phyloP scores from a whole-genome alignment of 2,113 vertebrate genomes.

The Chlorodrepanis virens region DNA sequence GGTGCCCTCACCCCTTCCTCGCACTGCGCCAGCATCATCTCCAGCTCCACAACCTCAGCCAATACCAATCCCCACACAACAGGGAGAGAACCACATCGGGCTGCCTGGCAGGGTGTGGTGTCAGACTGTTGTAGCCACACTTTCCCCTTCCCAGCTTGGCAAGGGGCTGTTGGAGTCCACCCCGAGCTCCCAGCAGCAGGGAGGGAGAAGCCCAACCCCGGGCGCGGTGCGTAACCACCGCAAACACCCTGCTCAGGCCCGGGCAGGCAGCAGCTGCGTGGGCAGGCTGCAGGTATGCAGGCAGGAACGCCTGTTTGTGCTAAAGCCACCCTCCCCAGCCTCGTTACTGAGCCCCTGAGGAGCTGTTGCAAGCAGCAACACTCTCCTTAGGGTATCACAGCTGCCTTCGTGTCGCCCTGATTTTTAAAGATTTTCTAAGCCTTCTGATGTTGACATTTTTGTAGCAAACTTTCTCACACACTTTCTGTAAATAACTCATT shows the following conservation, averaged over 20 bases:
- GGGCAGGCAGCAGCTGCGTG: not conserved
- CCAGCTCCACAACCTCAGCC: not conserved
- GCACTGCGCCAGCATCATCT: rapidly evolving
- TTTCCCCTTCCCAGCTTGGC: not conserved
- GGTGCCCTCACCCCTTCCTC: not conserved
- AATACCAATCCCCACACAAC: rapidly evolving
- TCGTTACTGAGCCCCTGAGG: rapidly evolving
- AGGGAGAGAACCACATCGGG: rapidly evolving
- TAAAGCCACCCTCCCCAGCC: not conserved
- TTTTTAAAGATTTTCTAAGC: too few species aligned
- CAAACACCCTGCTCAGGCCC: not conserved
- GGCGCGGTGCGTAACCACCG: rapidly evolving
- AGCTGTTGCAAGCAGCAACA: not conserved
- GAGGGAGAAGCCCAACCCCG: not conserved
- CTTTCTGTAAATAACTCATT: too few species aligned
- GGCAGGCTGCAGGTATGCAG: slow-evolving; percentile 1
- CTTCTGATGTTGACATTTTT: too few species aligned
- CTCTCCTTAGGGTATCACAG: rapidly evolving
- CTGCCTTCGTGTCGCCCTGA: not conserved
- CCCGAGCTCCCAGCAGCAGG: not conserved
- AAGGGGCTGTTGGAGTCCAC: not conserved
- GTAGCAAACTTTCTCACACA: too few species aligned
- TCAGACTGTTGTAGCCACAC: not conserved
- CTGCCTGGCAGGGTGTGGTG: not conserved
- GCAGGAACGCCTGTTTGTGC: not conserved